Base-by-base conservation (phyloP, 2,888 invertebrate species). In the Tenthredo notha region DNA sequence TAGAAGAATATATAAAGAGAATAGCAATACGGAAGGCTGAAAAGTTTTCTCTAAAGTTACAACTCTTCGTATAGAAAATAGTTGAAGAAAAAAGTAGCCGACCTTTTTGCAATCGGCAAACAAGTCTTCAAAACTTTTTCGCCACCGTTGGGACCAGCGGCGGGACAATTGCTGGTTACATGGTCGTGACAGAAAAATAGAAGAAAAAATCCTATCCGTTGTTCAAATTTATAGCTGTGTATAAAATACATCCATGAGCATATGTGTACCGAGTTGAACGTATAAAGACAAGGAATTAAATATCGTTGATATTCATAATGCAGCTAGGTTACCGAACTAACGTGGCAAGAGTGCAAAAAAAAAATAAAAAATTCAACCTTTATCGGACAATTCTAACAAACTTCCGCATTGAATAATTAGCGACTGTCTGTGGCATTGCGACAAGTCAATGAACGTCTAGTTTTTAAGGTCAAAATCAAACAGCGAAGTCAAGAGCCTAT, bases 61-160 rank as follows among this genome's bases (percentile, higher is more conserved):
- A 67, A 29, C 67, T 12, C 15, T 18, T 33, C 18, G 67, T 67
- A 25, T 25, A 25, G n/a, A 33, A 67, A 67, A 29, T 67, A 29
- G 29, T 29, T 15, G 33, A 33, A 33, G 18, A 15, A 40, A 21
- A 72, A 40, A 40, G 18, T 18, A 7, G 7, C 10, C 40, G 40
- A 72, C 40, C 40, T 72, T 72, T 72, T n/a, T 72, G 21, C 72
- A 72, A 72, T 72, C 72, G 72, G 43, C 40, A 43, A 72, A 72
- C 72, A 72, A 72, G 40, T 43, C 43, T 72, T 72, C 72, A 43
- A 43, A 43, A 37, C n/a, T 43, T 72, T 72, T 7, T 40, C 72
- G 10, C 43, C 72, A 40, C 72, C n/a, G n/a, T 3, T 72, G 40
- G 33, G 40, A 40, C 37, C 72, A n/a, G 21, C 72, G 40, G 10